phyloP scores from a whole-genome alignment of 2,888 invertebrate species.

The Diarsia dahlii region DNA sequence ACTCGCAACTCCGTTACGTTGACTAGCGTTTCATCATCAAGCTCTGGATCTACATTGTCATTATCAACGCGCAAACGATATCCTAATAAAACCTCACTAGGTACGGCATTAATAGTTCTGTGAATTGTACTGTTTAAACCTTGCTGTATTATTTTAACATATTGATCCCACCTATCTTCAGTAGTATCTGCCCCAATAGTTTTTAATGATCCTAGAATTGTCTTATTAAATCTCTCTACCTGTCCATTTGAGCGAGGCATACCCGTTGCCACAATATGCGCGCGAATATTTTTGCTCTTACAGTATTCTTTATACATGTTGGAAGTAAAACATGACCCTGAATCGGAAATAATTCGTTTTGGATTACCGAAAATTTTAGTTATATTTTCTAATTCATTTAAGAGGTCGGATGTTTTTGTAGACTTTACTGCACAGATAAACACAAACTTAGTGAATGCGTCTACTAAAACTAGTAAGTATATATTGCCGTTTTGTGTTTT shows the following conservation, averaged over 20 bases:
- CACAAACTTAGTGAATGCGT: slow-evolving; percentile 16
- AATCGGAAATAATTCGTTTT: too few relatives aligned
- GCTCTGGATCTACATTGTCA: too few relatives aligned
- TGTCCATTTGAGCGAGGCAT: slow-evolving; percentile 10
- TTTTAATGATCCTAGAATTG: slow-evolving; percentile 14
- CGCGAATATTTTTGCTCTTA: slow-evolving; percentile 13
- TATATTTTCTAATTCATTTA: not conserved
- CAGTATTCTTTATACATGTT: slow-evolving; percentile 11
- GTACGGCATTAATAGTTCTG: slow-evolving; percentile 10
- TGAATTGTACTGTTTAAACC: not conserved
- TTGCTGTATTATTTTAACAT: slow-evolving; percentile 9
- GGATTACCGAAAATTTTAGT: slow-evolving; percentile 12
- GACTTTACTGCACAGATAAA: slow-evolving; percentile 10
- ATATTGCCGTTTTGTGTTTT: too few relatives aligned
- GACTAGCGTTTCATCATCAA: too few relatives aligned
- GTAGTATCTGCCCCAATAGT: slow-evolving; percentile 13
- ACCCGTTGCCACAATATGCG: slow-evolving; percentile 12
- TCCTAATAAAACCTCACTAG: not conserved
- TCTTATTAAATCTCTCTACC: slow-evolving; percentile 13
- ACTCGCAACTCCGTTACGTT: slow-evolving; percentile 6
- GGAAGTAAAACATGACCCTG: slow-evolving; percentile 7
- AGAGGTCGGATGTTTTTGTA: too few relatives aligned
- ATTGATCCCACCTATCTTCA: slow-evolving; percentile 13
- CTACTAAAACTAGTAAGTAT: not conserved
- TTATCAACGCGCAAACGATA: too few relatives aligned